Evolutionary conservation across 2,888 invertebrate genomes (phyloP).

Genomic region (Zygaena filipendulae): DNA sequence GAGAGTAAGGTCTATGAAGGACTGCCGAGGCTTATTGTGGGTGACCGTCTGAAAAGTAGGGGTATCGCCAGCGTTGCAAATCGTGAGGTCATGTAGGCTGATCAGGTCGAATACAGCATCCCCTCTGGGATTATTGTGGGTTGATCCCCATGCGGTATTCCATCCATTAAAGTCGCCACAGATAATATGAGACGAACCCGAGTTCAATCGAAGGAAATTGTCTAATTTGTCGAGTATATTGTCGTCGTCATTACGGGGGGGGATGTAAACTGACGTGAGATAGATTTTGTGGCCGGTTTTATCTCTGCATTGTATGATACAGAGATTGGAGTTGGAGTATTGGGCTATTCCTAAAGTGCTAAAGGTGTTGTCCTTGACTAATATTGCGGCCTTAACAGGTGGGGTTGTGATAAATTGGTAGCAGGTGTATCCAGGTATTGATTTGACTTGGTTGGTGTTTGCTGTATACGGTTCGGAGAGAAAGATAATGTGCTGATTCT

Average conservation of each 20-base stretch:
- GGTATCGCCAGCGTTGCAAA: slow-evolving; percentile 9
- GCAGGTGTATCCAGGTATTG: slow-evolving; percentile 3
- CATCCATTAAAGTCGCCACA: slow-evolving; percentile 21
- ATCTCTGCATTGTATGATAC: slow-evolving; percentile 1
- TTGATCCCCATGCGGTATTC: slow-evolving; percentile 17
- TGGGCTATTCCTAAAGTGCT: slow-evolving; percentile 8
- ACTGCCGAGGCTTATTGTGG: background rate
- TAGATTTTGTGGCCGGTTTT: background rate
- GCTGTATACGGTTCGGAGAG: slow-evolving; percentile 12
- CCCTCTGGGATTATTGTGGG: slow-evolving; percentile 10
- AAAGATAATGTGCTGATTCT: slow-evolving; percentile 5
- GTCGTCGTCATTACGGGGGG: slow-evolving; percentile 7
- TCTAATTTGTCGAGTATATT: slow-evolving; percentile 8
- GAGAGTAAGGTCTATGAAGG: slow-evolving; percentile 14
- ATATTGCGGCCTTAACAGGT: no score
- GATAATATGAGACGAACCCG: no score
- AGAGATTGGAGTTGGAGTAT: slow-evolving; percentile 8
- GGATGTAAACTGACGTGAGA: slow-evolving; percentile 11
- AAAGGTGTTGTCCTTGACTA: no score
- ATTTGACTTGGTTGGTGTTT: background rate
- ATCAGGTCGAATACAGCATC: slow-evolving; percentile 2
- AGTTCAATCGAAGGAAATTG: background rate
- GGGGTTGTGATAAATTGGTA: slow-evolving; percentile 7
- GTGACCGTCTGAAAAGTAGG: slow-evolving; percentile 13
- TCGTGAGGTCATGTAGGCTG: slow-evolving; percentile 4